Conservation (phyloP, 92 coral and sea anemone genomes). For the Pocillopora meandrina region DNA sequence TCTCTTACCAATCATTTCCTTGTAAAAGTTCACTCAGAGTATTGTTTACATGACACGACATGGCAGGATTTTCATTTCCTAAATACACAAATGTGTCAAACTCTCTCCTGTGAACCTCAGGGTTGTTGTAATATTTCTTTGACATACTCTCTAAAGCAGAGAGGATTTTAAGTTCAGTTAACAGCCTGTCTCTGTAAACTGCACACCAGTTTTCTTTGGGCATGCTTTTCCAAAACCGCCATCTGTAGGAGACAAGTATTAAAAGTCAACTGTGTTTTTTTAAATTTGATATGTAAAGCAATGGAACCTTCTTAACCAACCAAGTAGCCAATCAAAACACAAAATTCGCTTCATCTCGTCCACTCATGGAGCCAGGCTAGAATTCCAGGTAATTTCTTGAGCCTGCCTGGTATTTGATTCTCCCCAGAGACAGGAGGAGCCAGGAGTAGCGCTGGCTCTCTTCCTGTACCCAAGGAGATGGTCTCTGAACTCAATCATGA, state of each 20-base stretch:
- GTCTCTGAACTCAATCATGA: too few relatives aligned
- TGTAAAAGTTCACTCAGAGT: constrained; percentile 45
- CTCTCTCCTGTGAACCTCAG: constrained; percentile 60
- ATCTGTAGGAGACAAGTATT: constrained; percentile 33
- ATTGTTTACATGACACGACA: constrained; percentile 29
- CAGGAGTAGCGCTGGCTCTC: too few relatives aligned
- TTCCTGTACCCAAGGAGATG: too few relatives aligned
- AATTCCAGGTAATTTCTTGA: too few relatives aligned
- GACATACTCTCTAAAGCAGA: constrained; percentile 50
- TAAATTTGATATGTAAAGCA: too few relatives aligned
- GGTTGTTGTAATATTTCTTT: constrained; percentile 56
- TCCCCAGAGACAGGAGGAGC: too few relatives aligned
- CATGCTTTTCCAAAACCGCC: constrained; percentile 68
- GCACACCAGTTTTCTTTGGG: constrained; percentile 62
- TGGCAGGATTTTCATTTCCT: constrained; percentile 25
- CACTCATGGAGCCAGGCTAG: too few relatives aligned
- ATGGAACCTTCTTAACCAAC: too few relatives aligned
- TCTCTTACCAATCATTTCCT: constrained; percentile 54
- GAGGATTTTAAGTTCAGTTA: constrained; percentile 49
- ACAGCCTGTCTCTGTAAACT: constrained; percentile 59
- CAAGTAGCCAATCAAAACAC: too few relatives aligned
- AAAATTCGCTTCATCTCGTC: too few relatives aligned
- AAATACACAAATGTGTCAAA: constrained; percentile 38
- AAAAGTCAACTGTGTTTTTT: neutral
- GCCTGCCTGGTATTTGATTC: too few relatives aligned